A percentile compares a stretch with the other conserved stretches of the same genome.
Evolutionary conservation across 2,888 invertebrate species (phyloP).

Genomic region (Elegia similella): DNA sequence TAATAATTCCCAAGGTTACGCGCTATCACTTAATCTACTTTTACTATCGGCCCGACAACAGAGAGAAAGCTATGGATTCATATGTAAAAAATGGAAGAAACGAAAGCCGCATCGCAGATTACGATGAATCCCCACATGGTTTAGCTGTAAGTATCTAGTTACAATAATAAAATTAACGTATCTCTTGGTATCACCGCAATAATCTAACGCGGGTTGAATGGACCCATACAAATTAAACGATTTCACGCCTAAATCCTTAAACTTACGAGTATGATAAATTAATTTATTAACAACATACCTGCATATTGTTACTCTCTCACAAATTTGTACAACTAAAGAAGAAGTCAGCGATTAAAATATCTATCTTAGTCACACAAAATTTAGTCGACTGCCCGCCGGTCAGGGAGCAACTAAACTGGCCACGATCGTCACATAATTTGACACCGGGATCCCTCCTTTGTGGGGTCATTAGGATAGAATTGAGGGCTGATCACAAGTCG

Average conservation of each 20-base stretch:
- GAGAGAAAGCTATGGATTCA: too few species aligned
- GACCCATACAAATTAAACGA: not conserved
- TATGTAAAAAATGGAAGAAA: too few species aligned
- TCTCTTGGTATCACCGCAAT: not conserved
- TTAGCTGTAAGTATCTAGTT: too few species aligned
- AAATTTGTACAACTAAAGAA: not conserved
- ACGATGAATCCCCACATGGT: too few species aligned
- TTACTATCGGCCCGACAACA: too few species aligned
- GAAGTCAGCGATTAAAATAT: not conserved
- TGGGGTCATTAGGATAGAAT: slow-evolving; percentile 60
- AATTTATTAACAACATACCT: not conserved
- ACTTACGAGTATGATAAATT: too few species aligned
- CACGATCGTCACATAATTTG: slow-evolving; percentile 61
- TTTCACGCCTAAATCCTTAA: too few species aligned
- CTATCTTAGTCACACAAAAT: not conserved
- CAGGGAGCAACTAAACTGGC: slow-evolving; percentile 59
- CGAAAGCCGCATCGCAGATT: too few species aligned
- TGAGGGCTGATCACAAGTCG: slow-evolving; percentile 53
- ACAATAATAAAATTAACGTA: not conserved
- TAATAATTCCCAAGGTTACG: too few species aligned
- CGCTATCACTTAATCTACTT: too few species aligned
- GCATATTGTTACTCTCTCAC: not conserved
- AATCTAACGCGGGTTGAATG: not conserved
- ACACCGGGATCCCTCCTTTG: slow-evolving; percentile 63
- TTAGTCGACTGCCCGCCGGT: slow-evolving; percentile 34